phyloP scores from a whole-genome alignment of 2,797 vertebrate species.

The Odontamblyopus lacepedii region DNA sequence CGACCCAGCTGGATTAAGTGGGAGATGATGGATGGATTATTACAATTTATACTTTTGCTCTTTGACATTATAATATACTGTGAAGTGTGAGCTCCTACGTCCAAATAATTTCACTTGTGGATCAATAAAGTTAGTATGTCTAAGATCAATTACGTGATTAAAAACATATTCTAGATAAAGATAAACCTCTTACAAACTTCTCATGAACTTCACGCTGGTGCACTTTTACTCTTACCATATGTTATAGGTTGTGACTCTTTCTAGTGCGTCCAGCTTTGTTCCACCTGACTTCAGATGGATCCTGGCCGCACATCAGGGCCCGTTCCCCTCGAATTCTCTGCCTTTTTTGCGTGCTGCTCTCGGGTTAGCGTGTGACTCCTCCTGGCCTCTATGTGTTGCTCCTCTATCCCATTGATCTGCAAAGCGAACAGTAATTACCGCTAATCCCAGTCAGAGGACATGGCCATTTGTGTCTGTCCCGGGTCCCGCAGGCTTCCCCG shows the following conservation, averaged over 20 bases:
- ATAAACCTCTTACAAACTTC: too few relatives aligned
- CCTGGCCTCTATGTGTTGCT: slow-evolving; percentile 54
- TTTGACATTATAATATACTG: too few relatives aligned
- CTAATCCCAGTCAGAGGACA: slow-evolving; percentile 75
- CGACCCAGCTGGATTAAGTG: too few relatives aligned
- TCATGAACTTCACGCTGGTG: neutral
- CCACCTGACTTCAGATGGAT: neutral
- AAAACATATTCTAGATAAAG: too few relatives aligned
- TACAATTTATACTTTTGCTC: too few relatives aligned
- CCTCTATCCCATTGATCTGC: slow-evolving; percentile 68
- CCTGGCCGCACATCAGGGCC: neutral
- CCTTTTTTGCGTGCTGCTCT: slow-evolving; percentile 29
- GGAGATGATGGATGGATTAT: too few relatives aligned
- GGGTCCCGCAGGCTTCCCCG: slow-evolving; percentile 63
- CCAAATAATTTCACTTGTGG: too few relatives aligned
- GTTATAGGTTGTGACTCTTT: neutral
- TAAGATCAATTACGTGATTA: too few relatives aligned
- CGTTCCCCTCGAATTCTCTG: neutral
- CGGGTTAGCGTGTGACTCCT: slow-evolving; percentile 56
- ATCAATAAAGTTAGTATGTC: too few relatives aligned
- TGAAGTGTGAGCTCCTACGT: too few relatives aligned
- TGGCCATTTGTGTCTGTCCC: slow-evolving; percentile 67
- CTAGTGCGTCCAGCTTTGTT: neutral
- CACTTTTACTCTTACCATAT: neutral
- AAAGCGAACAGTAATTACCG: slow-evolving; percentile 68